These are phyloP conservation scores for Fulica atra DNA, from an alignment of 2,113 vertebrate species.

Conservation along the genomic window DNA sequence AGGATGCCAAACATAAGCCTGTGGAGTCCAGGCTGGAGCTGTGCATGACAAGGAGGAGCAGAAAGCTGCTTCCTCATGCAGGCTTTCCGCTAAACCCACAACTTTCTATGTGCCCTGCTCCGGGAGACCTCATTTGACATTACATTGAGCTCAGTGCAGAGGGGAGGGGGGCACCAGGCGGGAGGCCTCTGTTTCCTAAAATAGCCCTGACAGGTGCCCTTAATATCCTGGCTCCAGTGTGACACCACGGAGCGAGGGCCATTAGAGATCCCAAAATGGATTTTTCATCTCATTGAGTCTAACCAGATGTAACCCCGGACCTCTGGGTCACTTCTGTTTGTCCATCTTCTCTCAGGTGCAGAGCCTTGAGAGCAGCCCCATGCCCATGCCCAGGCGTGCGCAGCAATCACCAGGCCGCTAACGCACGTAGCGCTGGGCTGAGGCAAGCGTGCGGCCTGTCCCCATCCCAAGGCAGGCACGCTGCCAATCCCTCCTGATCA, in stretches of 20 bases:
- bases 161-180: not conserved
- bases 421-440: not conserved
- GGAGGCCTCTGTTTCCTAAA: constrained; percentile 5
- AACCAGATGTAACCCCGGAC: not conserved
- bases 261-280: not conserved
- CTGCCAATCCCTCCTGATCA: fast-evolving
- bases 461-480: fast-evolving
- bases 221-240: not conserved
- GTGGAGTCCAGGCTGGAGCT: not conserved
- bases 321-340: not conserved
- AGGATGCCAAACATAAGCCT: not conserved
- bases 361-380: not conserved
- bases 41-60: not conserved
- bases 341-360: not conserved
- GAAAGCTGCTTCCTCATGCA: not conserved
- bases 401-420: not conserved
- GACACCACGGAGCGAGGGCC: fast-evolving
- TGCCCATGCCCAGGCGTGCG: fast-evolving
- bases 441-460: not conserved
- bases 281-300: not conserved
- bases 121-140: not conserved
- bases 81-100: not conserved
- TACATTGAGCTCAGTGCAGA: not conserved
- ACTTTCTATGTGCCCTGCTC: not conserved
- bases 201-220: constrained; percentile 49